Conservation (phyloP, 2,797 vertebrate species). For the Tarsius wallacei region DNA sequence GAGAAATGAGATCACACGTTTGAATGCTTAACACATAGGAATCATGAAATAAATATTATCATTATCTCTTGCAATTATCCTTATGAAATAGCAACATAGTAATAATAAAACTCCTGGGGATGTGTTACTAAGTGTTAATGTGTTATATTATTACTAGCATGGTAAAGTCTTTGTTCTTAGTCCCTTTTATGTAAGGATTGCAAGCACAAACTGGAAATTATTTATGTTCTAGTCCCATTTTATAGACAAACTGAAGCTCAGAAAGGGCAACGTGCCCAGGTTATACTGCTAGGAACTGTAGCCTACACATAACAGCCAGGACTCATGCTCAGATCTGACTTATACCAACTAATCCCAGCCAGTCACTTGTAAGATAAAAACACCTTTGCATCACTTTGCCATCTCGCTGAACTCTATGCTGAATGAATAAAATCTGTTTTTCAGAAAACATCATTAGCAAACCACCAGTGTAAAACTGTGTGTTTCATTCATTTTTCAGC, state of each 20-base stretch:
- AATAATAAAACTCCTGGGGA: not conserved
- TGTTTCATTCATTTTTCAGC: constrained; percentile 88
- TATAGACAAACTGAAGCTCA: not conserved
- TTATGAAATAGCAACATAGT: not conserved
- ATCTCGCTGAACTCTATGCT: not conserved
- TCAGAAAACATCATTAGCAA: not conserved
- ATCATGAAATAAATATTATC: not conserved
- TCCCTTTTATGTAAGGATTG: constrained; percentile 44
- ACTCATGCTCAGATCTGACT: not conserved
- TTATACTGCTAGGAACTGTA: not conserved
- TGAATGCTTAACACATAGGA: not conserved
- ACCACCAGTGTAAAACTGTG: not conserved
- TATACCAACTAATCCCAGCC: not conserved
- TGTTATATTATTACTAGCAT: constrained; percentile 9
- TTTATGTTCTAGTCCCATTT: not conserved
- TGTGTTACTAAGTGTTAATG: not conserved
- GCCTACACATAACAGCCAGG: not conserved
- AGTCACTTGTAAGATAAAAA: not conserved
- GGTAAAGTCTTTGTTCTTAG: not conserved
- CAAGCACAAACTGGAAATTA: constrained; percentile 5
- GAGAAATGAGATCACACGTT: not conserved
- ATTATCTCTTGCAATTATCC: not conserved
- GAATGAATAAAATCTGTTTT: not conserved
- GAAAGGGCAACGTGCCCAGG: not conserved
- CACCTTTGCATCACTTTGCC: not conserved